These are phyloP conservation scores for Patella ulyssiponensis DNA, from an alignment of 2,888 invertebrate genomes.

Conservation along the genomic window DNA sequence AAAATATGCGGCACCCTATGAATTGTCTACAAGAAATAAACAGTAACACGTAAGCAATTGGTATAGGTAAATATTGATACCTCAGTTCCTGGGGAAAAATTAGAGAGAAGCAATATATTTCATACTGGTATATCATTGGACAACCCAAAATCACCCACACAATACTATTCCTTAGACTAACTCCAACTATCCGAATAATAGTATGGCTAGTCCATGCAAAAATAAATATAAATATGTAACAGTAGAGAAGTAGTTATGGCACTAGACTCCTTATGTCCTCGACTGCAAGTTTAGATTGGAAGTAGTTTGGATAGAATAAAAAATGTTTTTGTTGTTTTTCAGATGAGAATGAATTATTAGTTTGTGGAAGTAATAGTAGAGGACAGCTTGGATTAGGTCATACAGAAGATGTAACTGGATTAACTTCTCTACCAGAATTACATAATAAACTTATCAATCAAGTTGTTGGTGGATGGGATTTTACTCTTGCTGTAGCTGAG, in stretches of 20 bases:
- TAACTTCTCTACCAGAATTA: constrained; percentile 34
- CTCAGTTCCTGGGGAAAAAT: too few relatives aligned
- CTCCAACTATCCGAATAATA: too few relatives aligned
- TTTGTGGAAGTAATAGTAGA: constrained; percentile 62
- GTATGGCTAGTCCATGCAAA: too few relatives aligned
- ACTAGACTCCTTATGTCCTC: not conserved
- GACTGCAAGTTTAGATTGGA: not conserved
- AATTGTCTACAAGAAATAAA: too few relatives aligned
- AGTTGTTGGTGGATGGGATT: constrained; percentile 65
- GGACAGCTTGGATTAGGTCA: constrained; percentile 60
- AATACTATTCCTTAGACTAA: too few relatives aligned
- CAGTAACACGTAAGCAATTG: too few relatives aligned
- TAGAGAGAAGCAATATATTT: too few relatives aligned
- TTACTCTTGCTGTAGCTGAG: constrained; percentile 58
- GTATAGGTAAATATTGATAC: too few relatives aligned
- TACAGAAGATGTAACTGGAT: constrained; percentile 34
- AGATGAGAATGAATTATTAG: constrained; percentile 47
- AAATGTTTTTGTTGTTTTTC: constrained; percentile 13
- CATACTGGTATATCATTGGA: too few relatives aligned
- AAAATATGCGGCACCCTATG: too few relatives aligned
- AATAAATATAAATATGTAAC: too few relatives aligned
- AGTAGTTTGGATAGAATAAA: not conserved
- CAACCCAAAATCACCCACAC: too few relatives aligned
- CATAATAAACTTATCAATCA: constrained; percentile 34
- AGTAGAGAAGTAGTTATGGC: not conserved